Evolutionary conservation across 2,888 invertebrate species (phyloP), one percentile per base, ranked within the genome.

Genomic region (Bhutanitis thaidina): DNA sequence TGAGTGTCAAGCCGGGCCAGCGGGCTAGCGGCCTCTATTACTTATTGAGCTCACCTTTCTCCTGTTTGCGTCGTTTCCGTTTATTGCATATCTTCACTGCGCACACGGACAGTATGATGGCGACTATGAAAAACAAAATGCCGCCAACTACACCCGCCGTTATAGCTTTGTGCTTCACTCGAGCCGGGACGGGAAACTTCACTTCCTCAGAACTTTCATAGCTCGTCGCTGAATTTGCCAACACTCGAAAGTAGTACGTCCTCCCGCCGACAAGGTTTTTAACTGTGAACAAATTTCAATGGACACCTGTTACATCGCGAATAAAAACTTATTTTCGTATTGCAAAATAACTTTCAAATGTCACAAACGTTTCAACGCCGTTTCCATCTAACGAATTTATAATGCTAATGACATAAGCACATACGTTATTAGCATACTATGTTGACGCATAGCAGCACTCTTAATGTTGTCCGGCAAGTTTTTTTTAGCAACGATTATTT

Each of bases 31-130:
- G 77, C 76, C 71, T 71, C 70, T 43, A 54, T 58, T 58, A 54
- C 50, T 46, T 34, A 43, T 39, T 39, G 36, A n/a, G 47, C 91
- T 91, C 92, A 98, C 98, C 98, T 96, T 98, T 97, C 91, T 97
- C 97, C 90, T 97, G 97, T 94, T 97, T 97, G 92, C 97, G 95
- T 74, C 97, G 93, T 90, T 97, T 97, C 78, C 97, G 92, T 90
- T 97, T 97, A 92, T 98, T 98, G 93, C 97, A 97, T 87, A 98
- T 97, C 92, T 98, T 97, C 77, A 98, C 97, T 71, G 97, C 97
- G 91, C 98, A 97, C 77, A 98, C 96, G 70, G 98, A 97, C 74
- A 98, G 93, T 77, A 98, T 97, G 88, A 98, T 97, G 84, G 98
- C 97, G 74, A 98, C 97, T 77, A 98, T 95, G 92, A 98, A 97